Base-by-base conservation (phyloP, 2,888 invertebrate species). In the Cheiracanthium punctorium region DNA sequence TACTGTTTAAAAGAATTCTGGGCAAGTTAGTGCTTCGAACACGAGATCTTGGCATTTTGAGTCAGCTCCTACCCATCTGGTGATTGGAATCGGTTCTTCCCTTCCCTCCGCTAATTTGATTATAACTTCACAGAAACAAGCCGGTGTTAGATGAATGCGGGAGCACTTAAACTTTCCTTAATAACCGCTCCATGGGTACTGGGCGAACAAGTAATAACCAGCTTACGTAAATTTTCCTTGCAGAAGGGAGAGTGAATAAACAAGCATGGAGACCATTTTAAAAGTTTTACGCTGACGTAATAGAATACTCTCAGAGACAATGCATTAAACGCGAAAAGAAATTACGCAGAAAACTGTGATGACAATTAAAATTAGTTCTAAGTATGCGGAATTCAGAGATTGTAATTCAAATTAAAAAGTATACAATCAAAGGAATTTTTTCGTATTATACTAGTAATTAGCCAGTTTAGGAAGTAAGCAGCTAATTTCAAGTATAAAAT, bases 161-260 rank as follows among this genome's bases (percentile, higher is more conserved):
- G 20, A 24, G 70, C 37, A 70, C 24, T 70, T 37, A 32, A 70
- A 29, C 24, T 70, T 12, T 41, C 33, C n/a, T 70, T 70, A 70
- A 70, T 70, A 70, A 70, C 70, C 24, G 70, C 70, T 70, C 70
- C 33, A 70, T 70, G 70, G 29, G 32, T 10, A n/a, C 20, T 14
- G 30, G 30, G 64, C 28, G 64, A 58, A 64, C 64, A 28, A 28
- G 20, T 64, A 12, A 64, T n/a, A n/a, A 64, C 14, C 64, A 28
- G 24, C 64, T 64, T 64, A 28, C n/a, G 28, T 64, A 67, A 30
- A 10, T 10, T 14, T 67, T n/a, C n/a, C 67, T 30, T 30, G 14
- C 29, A 30, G 2, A 29, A 30, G 30, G 29, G 30, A 30, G n/a
- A 67, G 32, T 30, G 29, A 67, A 32, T 67, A 67, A 67, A 67